Evolutionary conservation across 2,113 vertebrate genomes (phyloP), one percentile per base, ranked within the genome.

Genomic region (Sylvia atricapilla): DNA sequence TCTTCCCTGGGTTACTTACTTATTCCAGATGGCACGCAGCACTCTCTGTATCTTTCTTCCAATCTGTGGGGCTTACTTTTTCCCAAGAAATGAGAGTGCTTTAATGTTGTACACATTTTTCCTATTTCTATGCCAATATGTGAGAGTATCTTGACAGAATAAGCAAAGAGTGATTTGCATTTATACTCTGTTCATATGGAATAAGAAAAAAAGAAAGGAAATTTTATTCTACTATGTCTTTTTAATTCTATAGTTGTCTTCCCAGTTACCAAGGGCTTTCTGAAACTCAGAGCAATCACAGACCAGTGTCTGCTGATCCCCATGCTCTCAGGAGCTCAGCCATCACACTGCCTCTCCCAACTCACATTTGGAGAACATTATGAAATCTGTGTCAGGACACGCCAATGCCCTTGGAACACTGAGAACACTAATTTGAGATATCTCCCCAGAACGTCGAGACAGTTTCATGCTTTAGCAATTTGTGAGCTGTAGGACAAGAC

Each of bases 1-100:
- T 94, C 93, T 94, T 95, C 82, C 82, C 68, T 68, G 93, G 59
- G 79, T 91, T 95, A 80, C 75, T 93, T 94, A 66, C 82, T 93
- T 84, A 85, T 96, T 93, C 90, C 95, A 94, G 92, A 93, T 86
- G 89, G 96, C 58, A 91, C 53, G 0, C 90, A 79, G 86, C 0
- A 1, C 80, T 76, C 55, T 23, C 79, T 77, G 21, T 77, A 56
- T 93, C 89, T 78, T 80, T 59, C 78, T 67, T 92, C 69, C 89
- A 92, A 63, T 82, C 76, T 75, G 28, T 72, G 82, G 76, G 68
- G 37, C 80, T 94, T 92, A 62, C 77, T 82, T 92, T 89, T 90
- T 77, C 76, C 69, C 80, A 27, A 84, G 69, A 91, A 92, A 92
- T 7, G 5, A 68, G 64, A 78, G 31, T 35, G 44, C 37, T 78